Evolutionary conservation across 2,888 invertebrate genomes (phyloP).

Genomic region (Synanthedon tipuliformis): DNA sequence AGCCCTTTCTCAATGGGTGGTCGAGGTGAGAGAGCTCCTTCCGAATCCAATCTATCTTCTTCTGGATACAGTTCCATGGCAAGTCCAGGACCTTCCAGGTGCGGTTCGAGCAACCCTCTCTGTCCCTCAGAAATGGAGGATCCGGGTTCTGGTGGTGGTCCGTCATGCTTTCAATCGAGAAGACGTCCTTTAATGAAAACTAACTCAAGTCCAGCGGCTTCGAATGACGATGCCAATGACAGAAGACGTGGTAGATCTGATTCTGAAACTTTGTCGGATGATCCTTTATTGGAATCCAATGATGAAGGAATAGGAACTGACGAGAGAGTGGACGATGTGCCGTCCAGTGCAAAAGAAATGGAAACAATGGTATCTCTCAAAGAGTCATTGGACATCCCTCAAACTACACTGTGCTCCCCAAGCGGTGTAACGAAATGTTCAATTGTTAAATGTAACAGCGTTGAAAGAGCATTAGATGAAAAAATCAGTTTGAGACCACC

Average conservation of each 20-base stretch:
- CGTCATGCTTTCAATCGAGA: constrained; percentile 64
- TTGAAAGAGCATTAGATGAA: constrained; percentile 66
- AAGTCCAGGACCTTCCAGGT: constrained; percentile 84
- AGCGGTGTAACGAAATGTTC: constrained; percentile 63
- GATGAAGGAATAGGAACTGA: constrained; percentile 85
- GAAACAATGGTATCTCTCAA: constrained; percentile 49
- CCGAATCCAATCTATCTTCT: constrained; percentile 85
- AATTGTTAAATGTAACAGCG: constrained; percentile 68
- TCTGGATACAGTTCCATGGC: constrained; percentile 90
- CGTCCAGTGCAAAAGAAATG: constrained; percentile 76
- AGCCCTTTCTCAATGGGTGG: constrained; percentile 83
- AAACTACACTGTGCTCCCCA: constrained; percentile 50
- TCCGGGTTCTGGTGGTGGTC: constrained; percentile 72
- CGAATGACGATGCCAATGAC: constrained; percentile 56
- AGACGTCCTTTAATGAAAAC: constrained; percentile 74
- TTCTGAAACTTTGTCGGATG: constrained; percentile 80
- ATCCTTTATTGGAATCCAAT: constrained; percentile 77
- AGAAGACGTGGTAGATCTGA: constrained; percentile 75
- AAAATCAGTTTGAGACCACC: constrained; percentile 53
- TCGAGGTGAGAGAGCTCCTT: constrained; percentile 79
- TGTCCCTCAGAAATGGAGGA: constrained; percentile 83
- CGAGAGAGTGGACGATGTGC: constrained; percentile 79
- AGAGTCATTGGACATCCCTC: constrained; percentile 59
- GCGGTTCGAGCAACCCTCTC: constrained; percentile 83
- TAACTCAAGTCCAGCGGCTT: constrained; percentile 60